These are phyloP conservation scores for Eulemur albifrons DNA, from an alignment of 2,797 vertebrate species.

Conservation along the genomic window DNA sequence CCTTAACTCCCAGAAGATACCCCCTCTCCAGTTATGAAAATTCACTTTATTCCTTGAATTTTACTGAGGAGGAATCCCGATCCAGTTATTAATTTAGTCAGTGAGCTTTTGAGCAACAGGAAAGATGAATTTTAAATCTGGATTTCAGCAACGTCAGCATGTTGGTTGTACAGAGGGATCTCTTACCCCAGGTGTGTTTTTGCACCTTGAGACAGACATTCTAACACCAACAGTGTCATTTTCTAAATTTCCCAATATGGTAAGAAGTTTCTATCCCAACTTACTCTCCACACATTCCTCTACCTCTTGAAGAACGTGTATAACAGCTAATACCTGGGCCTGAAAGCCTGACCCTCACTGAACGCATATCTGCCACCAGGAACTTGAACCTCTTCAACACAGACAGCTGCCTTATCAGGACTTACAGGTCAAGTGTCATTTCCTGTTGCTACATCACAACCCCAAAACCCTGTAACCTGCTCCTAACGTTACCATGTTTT, in stretches of 20 bases:
- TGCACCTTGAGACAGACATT: background rate
- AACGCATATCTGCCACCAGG: too few relatives aligned
- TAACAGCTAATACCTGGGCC: background rate
- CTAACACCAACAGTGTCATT: background rate
- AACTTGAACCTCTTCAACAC: too few relatives aligned
- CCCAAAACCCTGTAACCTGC: too few relatives aligned
- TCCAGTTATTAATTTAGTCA: background rate
- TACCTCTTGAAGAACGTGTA: background rate
- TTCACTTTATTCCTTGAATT: background rate
- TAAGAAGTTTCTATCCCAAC: background rate
- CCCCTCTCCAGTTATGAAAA: background rate
- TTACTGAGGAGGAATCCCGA: background rate
- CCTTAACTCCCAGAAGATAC: background rate
- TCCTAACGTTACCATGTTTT: too few relatives aligned
- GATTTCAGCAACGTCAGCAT: background rate
- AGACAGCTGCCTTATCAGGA: too few relatives aligned
- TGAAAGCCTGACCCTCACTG: background rate
- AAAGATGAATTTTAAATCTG: background rate
- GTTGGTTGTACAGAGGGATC: background rate
- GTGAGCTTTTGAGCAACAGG: background rate
- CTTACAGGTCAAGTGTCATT: too few relatives aligned
- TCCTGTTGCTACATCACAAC: too few relatives aligned
- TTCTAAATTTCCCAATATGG: background rate
- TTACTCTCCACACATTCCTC: background rate
- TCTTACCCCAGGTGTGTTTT: background rate